A percentile compares a stretch with the other conserved stretches of the same genome.
Conservation (phyloP, 2,113 vertebrate genomes). For the Sardina pilchardus region DNA sequence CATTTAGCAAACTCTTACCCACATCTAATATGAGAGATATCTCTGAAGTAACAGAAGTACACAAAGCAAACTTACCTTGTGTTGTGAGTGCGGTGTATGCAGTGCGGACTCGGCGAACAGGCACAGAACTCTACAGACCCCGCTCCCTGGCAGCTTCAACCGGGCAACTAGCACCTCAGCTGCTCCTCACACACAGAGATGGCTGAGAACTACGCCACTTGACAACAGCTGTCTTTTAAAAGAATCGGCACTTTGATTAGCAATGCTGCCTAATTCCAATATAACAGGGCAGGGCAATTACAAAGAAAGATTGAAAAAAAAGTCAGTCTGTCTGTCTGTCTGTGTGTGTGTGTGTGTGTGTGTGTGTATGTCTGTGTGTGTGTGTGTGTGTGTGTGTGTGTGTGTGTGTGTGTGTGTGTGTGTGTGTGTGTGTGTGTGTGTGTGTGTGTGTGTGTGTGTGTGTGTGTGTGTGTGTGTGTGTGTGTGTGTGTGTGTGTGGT, state of each 20-base stretch:
- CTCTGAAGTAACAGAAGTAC: not conserved
- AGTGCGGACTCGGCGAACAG: slow-evolving; percentile 46
- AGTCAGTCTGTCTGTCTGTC: not conserved
- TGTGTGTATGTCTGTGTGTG: not conserved
- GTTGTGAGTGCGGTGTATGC: slow-evolving; percentile 51
- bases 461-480: not conserved
- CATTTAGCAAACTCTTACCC: not conserved
- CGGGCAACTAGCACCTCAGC: slow-evolving; percentile 62
- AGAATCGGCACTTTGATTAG: slow-evolving; percentile 81
- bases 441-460: not conserved
- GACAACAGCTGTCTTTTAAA: slow-evolving; percentile 81
- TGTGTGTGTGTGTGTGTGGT: not conserved
- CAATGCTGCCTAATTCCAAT: slow-evolving; percentile 72
- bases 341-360: not conserved
- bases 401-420: not conserved
- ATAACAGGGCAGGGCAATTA: slow-evolving; percentile 74
- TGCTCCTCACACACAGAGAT: slow-evolving; percentile 61
- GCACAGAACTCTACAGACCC: slow-evolving; percentile 41
- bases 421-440: not conserved
- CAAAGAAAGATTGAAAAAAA: slow-evolving; percentile 49
- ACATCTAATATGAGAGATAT: not conserved
- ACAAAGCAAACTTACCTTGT: slow-evolving; percentile 67
- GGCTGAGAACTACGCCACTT: slow-evolving; percentile 73
- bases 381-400: not conserved
- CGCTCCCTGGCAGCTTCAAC: slow-evolving; percentile 59